These are phyloP conservation scores for Drosophila peninsularis DNA, from an alignment of 2,888 invertebrate species.

Conservation along the genomic window DNA sequence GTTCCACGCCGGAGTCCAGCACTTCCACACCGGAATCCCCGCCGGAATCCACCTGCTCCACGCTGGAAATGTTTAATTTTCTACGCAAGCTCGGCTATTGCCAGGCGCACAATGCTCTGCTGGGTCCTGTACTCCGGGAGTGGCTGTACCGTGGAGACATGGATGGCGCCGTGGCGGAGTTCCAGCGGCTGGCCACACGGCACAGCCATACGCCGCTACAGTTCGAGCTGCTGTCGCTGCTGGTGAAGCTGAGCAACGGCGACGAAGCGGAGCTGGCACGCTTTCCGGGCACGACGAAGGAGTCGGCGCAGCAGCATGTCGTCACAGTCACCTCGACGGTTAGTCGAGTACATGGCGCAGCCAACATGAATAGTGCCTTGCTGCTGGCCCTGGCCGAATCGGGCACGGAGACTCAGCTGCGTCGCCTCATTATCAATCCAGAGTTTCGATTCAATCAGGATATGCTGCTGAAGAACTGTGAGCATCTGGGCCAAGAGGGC, in stretches of 20 bases:
- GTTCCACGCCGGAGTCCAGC: conserved; percentile 83
- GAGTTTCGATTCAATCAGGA: conserved; percentile 86
- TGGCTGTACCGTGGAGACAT: conserved; percentile 86
- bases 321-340: conserved; percentile 81
- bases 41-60: conserved; percentile 74
- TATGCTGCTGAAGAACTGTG: conserved; percentile 86
- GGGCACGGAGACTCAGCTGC: conserved; percentile 84
- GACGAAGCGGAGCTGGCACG: conserved; percentile 51
- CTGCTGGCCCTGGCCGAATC: conserved; percentile 85
- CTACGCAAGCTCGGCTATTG: conserved; percentile 86
- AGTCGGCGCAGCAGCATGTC: conserved; percentile 83
- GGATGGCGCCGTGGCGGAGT: conserved; percentile 86
- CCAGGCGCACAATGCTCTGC: conserved; percentile 86
- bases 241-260: conserved; percentile 82
- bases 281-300: conserved; percentile 54
- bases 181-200: conserved; percentile 85
- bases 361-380: conserved; percentile 84
- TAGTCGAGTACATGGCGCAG: conserved; percentile 84
- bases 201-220: conserved; percentile 88
- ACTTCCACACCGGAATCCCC: too few species aligned
- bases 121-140: conserved; percentile 88
- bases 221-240: conserved; percentile 86
- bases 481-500: conserved; percentile 83
- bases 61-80: conserved; percentile 86
- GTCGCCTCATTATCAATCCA: conserved; percentile 86